Evolutionary conservation across 1,140 invertebrate species (phyloP), one percentile per base, ranked within the genome.

Genomic region (Nylanderia fulva): DNA sequence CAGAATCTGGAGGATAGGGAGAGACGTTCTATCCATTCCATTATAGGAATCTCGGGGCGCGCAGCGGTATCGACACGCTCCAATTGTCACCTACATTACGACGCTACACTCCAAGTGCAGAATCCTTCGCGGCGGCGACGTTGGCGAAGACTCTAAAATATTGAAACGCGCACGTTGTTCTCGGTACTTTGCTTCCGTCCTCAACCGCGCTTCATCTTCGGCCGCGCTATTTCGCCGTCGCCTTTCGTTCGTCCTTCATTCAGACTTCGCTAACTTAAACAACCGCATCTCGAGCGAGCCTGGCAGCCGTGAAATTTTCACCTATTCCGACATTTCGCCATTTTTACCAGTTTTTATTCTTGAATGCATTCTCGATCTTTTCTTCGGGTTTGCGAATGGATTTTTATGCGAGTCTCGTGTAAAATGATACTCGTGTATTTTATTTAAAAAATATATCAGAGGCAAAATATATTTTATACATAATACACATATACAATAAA

Each of bases 81-180:
- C 88, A 91, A 91, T 92, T 92, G 91, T 91, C 88, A 88, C 77
- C 66, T 85, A 84, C 85, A 90, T 91, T 87, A 90, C 84, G 48
- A 60, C 61, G 69, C 71, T 85, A 64, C 48, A 66, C 48, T 64
- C 77, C 64, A 75, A 33, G 29, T 52, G 71, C 68, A 79, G 76
- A 85, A 88, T 85, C 42, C 52, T 79, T 61, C 21, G n/a, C 45
- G 48, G 29, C 64, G 29, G 21, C 24, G 24, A 11, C 52, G 42
- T 21, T n/a, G 24, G 52, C n/a, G 69, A 27, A 54, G 85, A 89
- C 85, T 86, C 71, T 90, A 86, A 91, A 91, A 92, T 92, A 92
- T 92, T 91, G 91, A 91, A 91, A 89, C 45, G 85, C 83, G 71
- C 45, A 89, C 84, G 84, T 88, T 85, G 77, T 61, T 77, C 68